Evolutionary conservation across 37 sponge, comb jelly and placozoan genomes (phyloP).

Genomic region (Cladorhizidae sp.): DNA sequence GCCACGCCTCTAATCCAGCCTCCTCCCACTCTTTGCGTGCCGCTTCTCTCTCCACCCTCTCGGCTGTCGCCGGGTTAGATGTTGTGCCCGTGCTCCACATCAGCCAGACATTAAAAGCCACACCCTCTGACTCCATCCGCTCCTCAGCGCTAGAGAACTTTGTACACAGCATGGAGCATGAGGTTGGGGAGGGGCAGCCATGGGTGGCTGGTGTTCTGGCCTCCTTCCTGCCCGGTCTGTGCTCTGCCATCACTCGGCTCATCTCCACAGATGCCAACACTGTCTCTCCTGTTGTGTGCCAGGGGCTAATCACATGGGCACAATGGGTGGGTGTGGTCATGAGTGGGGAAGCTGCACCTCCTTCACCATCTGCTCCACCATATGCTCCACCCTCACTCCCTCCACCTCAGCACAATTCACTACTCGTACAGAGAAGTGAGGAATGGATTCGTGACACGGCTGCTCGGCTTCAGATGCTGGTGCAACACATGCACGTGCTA

Average conservation of each 20-base stretch:
- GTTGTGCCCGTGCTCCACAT: neutral
- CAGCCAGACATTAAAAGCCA: neutral
- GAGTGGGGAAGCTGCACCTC: neutral
- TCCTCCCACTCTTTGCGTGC: conserved; percentile 33
- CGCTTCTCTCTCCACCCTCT: conserved; percentile 7
- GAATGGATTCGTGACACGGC: conserved; percentile 49
- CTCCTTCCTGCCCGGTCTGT: conserved; percentile 70
- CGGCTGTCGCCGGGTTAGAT: conserved; percentile 43
- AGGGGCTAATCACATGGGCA: conserved; percentile 27
- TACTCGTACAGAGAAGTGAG: conserved; percentile 24
- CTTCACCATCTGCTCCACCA: too few species aligned
- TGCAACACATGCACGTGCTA: conserved; percentile 21
- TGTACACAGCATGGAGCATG: neutral
- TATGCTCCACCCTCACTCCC: neutral
- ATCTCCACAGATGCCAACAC: conserved; percentile 39
- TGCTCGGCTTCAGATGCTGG: conserved; percentile 27
- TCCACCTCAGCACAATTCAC: neutral
- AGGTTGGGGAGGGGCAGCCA: conserved; percentile 7
- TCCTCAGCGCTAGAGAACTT: neutral
- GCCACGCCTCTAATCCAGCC: neutral
- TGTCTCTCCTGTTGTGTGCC: neutral
- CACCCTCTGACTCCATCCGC: neutral
- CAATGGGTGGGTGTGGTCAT: conserved; percentile 43
- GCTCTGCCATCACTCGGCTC: conserved; percentile 30
- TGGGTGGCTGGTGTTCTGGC: conserved; percentile 16